Conservation (phyloP, 2,113 vertebrate genomes). For the Antigone vipio region DNA sequence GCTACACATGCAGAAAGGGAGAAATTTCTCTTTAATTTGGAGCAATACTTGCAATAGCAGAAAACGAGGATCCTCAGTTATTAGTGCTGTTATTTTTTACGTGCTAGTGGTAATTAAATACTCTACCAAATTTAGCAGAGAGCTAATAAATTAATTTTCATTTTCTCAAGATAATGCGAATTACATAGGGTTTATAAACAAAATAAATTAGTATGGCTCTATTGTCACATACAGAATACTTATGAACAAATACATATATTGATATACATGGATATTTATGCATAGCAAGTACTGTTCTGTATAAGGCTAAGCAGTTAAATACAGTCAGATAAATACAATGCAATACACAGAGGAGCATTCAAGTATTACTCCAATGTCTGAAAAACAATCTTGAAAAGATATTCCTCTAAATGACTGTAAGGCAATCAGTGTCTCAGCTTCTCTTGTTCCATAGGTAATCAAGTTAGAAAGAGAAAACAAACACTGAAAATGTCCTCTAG, state of each 20-base stretch:
- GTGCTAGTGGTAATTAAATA: neutral
- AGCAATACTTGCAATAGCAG: neutral
- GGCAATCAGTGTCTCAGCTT: conserved; percentile 37
- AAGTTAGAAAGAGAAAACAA: conserved; percentile 35
- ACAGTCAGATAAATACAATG: conserved; percentile 11
- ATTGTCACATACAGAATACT: neutral
- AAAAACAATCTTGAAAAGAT: conserved; percentile 18
- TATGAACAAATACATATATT: neutral
- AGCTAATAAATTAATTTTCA: neutral
- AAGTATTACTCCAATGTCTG: neutral
- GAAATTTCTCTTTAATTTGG: neutral
- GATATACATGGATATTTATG: neutral
- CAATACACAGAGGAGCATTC: neutral
- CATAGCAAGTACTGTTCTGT: neutral
- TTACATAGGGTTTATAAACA: neutral
- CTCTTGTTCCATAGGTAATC: conserved; percentile 36
- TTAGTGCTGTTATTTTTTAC: neutral
- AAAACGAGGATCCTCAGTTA: neutral
- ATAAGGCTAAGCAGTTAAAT: neutral
- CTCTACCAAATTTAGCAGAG: neutral
- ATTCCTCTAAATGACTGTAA: conserved; percentile 26
- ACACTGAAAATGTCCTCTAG: conserved; percentile 39
- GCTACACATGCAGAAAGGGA: neutral
- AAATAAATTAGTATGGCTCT: neutral
- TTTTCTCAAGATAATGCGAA: neutral